Conservation (phyloP, 2,113 vertebrate genomes). For the Beaufortia kweichowensis region DNA sequence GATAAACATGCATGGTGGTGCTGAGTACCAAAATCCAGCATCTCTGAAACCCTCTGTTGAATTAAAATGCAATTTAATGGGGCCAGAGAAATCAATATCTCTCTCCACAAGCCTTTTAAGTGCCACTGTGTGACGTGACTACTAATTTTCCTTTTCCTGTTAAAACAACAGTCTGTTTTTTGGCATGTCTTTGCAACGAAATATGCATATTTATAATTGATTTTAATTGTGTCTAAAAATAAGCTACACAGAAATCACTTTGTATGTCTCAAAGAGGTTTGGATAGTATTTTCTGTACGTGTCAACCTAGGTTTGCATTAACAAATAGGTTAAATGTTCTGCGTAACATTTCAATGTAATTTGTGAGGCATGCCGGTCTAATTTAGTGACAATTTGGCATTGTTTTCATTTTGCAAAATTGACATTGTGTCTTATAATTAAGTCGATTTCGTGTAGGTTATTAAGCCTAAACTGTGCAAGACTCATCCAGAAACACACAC, state of each 20-base stretch:
- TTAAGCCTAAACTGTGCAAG: too few relatives aligned
- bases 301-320: background rate
- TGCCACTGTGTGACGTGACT: slow-evolving; percentile 70
- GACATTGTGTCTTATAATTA: background rate
- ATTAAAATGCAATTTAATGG: slow-evolving; percentile 62
- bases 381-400: background rate
- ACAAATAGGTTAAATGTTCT: background rate
- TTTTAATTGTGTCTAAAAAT: slow-evolving; percentile 18
- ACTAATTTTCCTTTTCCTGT: slow-evolving; percentile 60
- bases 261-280: background rate
- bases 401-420: background rate
- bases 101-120: slow-evolving; percentile 62
- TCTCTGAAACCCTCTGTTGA: slow-evolving; percentile 53
- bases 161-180: slow-evolving; percentile 23
- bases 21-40: slow-evolving; percentile 31
- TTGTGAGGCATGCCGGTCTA: background rate
- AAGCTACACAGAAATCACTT: slow-evolving; percentile 5
- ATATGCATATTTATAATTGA: slow-evolving; percentile 30
- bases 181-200: slow-evolving; percentile 27
- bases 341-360: background rate
- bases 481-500: slow-evolving; percentile 7
- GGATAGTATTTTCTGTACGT: slow-evolving; percentile 5
- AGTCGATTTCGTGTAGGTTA: too few relatives aligned
- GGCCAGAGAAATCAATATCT: slow-evolving; percentile 64
- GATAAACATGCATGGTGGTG: slow-evolving; percentile 35